Conservation (phyloP, 2,888 invertebrate species). For the Steinernema hermaphroditum region DNA sequence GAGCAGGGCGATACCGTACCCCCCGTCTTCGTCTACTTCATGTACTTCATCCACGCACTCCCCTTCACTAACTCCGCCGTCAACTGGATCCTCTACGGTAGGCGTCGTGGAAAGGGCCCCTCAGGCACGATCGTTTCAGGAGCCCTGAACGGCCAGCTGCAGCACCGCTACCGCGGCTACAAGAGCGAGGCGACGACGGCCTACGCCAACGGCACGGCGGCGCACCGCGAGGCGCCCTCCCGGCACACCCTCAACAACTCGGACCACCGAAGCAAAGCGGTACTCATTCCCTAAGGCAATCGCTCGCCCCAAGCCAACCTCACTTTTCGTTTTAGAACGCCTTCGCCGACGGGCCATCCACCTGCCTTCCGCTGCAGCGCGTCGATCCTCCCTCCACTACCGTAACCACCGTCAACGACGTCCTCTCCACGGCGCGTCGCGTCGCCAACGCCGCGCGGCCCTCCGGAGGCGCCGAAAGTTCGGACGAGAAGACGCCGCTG, state of each 20-base stretch:
- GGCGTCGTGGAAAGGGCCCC: no score
- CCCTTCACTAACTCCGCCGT: slow-evolving; percentile 65
- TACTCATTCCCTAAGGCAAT: slow-evolving; percentile 24
- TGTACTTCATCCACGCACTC: slow-evolving; percentile 65
- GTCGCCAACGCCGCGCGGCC: slow-evolving; percentile 3
- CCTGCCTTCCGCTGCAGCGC: not conserved
- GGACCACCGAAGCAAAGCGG: slow-evolving; percentile 24
- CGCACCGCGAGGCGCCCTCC: not conserved
- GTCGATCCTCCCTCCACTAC: not conserved
- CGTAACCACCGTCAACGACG: slow-evolving; percentile 20
- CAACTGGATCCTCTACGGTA: slow-evolving; percentile 65
- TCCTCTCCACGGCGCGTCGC: not conserved
- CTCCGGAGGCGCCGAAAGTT: not conserved
- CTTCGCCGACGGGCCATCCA: not conserved
- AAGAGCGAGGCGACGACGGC: slow-evolving; percentile 9
- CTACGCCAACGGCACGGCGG: not conserved
- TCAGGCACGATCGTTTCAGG: no score
- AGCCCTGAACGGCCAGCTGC: slow-evolving; percentile 61
- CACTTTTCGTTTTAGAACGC: slow-evolving; percentile 13
- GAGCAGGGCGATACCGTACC: slow-evolving; percentile 52
- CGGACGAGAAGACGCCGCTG: not conserved
- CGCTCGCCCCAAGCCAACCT: not conserved
- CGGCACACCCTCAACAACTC: slow-evolving; percentile 1
- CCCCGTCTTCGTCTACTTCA: slow-evolving; percentile 58
- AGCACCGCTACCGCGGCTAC: slow-evolving; percentile 51